Percentiles rank a stretch among this genome's conserved stretches.
Conservation (phyloP, 2,113 vertebrate species). For the Ceyx margarethae region DNA sequence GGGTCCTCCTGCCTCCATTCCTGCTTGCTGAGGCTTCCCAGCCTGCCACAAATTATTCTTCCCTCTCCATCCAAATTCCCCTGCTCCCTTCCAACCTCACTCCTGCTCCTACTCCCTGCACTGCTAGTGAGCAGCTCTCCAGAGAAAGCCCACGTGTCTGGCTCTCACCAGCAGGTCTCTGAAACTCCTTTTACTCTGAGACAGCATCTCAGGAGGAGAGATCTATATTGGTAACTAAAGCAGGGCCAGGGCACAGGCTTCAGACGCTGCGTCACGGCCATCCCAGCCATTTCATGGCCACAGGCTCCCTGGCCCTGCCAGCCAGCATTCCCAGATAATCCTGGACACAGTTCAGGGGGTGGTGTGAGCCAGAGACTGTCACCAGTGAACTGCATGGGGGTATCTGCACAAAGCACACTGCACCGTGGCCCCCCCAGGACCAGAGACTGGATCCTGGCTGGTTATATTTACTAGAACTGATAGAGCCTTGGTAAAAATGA, state of each 20-base stretch:
- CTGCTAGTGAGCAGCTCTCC: neutral
- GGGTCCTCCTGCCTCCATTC: neutral
- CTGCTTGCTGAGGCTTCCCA: neutral
- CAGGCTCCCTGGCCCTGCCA: neutral
- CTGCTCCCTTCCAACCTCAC: neutral
- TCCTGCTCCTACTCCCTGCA: neutral
- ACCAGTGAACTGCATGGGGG: neutral
- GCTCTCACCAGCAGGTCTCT: neutral
- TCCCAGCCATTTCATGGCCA: neutral
- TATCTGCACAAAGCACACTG: neutral
- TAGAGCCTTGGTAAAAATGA: neutral
- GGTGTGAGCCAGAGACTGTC: neutral
- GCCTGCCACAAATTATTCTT: neutral
- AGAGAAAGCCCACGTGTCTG: neutral
- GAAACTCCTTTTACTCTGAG: neutral
- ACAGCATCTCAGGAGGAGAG: neutral
- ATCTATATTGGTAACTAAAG: neutral
- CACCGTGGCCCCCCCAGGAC: neutral
- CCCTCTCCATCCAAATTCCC: neutral
- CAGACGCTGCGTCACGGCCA: neutral
- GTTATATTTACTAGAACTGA: neutral
- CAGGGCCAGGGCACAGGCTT: neutral
- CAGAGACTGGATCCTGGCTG: neutral
- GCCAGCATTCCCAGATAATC: neutral
- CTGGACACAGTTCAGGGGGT: neutral